phyloP scores from a whole-genome alignment of 1,140 invertebrate species.

The Macrobrachium rosenbergii region DNA sequence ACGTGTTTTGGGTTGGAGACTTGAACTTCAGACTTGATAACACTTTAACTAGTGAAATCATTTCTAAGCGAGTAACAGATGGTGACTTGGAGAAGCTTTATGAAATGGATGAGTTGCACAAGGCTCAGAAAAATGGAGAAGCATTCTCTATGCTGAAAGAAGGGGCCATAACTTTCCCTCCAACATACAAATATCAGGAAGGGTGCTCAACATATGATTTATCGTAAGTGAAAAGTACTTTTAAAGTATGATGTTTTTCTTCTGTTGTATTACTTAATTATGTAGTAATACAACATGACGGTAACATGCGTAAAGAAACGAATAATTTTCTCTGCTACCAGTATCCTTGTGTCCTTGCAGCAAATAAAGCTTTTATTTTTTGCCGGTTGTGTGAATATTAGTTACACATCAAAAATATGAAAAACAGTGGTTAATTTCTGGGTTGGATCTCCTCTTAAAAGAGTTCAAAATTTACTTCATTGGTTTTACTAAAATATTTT shows the following conservation, averaged over 20 bases:
- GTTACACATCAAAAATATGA: too few species aligned
- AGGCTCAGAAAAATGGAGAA: conserved; percentile 78
- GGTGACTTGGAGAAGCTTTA: conserved; percentile 78
- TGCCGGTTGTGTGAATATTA: too few species aligned
- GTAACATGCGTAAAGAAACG: too few species aligned
- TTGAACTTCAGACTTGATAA: conserved; percentile 88
- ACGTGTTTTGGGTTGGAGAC: conserved; percentile 96
- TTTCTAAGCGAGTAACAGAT: conserved; percentile 77
- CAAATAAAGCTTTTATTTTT: too few species aligned
- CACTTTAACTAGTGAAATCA: conserved; percentile 77
- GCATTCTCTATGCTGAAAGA: conserved; percentile 88
- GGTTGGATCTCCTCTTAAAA: too few species aligned
- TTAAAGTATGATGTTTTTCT: neutral
- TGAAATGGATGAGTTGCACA: conserved; percentile 80
- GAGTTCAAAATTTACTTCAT: too few species aligned
- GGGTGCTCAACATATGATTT: conserved; percentile 40
- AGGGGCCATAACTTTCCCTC: conserved; percentile 82
- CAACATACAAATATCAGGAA: conserved; percentile 82
- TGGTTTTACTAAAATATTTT: too few species aligned
- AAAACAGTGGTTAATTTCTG: too few species aligned
- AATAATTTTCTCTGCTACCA: neutral
- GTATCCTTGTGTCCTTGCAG: too few species aligned
- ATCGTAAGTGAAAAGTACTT: conserved; percentile 34
- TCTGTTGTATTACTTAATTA: neutral
- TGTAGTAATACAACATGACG: neutral